A percentile compares a stretch with the other conserved stretches of the same genome.
Conservation (phyloP, 2,888 invertebrate species). For the Napeogenes inachia region DNA sequence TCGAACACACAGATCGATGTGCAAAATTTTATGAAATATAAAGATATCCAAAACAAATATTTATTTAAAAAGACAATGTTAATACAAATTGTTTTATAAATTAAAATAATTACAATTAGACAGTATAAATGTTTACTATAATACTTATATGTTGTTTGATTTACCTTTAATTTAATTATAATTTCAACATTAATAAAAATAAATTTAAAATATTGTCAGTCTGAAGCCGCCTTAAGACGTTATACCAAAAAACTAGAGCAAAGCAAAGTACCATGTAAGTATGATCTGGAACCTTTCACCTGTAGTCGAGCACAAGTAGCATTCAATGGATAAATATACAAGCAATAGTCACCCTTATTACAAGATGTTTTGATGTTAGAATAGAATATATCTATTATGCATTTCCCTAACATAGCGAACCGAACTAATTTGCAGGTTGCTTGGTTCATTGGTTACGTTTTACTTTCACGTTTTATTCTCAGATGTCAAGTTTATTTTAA, state of each 20-base stretch:
- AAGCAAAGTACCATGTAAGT: conserved; percentile 18
- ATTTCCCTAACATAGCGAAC: conserved; percentile 22
- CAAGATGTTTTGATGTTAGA: not conserved
- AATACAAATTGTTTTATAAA: no score
- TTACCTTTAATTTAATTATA: no score
- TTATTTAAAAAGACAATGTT: no score
- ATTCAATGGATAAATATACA: not conserved
- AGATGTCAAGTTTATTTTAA: no score
- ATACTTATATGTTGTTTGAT: no score
- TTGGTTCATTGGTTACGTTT: conserved; percentile 45
- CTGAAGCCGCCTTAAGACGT: not conserved
- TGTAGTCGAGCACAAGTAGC: conserved; percentile 38
- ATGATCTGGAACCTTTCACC: conserved; percentile 45
- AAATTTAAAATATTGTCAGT: conserved; percentile 2
- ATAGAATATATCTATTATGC: conserved; percentile 36
- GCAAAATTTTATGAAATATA: no score
- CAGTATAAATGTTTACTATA: no score
- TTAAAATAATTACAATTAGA: no score
- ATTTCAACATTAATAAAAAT: no score
- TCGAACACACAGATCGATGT: no score
- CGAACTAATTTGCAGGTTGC: conserved; percentile 13
- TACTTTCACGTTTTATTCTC: conserved; percentile 35
- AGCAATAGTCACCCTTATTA: not conserved
- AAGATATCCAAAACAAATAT: no score
- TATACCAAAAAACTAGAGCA: conserved; percentile 23